Evolutionary conservation across 2,888 invertebrate genomes (phyloP).

Genomic region (Malthinus seriepunctatus): DNA sequence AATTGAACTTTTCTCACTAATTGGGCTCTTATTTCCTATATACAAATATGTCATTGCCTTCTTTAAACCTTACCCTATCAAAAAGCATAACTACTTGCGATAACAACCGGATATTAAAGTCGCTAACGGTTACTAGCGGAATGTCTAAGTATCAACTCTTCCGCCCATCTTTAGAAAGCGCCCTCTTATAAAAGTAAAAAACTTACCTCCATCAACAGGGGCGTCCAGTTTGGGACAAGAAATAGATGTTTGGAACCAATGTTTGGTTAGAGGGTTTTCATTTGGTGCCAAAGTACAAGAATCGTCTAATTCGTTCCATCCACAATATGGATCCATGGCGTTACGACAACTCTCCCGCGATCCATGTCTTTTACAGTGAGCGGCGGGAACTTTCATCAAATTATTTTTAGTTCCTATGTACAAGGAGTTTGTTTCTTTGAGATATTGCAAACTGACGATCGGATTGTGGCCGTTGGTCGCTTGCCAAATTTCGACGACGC

Average conservation of each 20-base stretch:
- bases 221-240: constrained; percentile 71
- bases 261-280: constrained; percentile 63
- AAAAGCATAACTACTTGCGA: no score
- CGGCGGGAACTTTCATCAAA: constrained; percentile 73
- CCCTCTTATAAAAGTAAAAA: constrained; percentile 17
- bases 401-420: constrained; percentile 74
- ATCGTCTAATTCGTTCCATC: constrained; percentile 82
- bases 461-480: constrained; percentile 60
- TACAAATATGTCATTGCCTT: no score
- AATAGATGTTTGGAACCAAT: constrained; percentile 75
- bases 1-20: no score
- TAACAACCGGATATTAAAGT: no score
- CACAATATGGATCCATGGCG: constrained; percentile 92
- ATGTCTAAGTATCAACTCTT: no score
- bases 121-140: no score
- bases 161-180: no score
- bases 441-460: constrained; percentile 73
- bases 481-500: constrained; percentile 85
- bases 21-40: no score
- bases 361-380: constrained; percentile 76
- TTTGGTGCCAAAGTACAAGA: constrained; percentile 73
- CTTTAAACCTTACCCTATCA: no score
- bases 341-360: constrained; percentile 74
- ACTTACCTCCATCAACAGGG: constrained; percentile 55
- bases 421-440: constrained; percentile 80